A percentile compares a stretch with the other conserved stretches of the same genome.
phyloP scores from a whole-genome alignment of 1,140 invertebrate species.

The Drosophila lini region DNA sequence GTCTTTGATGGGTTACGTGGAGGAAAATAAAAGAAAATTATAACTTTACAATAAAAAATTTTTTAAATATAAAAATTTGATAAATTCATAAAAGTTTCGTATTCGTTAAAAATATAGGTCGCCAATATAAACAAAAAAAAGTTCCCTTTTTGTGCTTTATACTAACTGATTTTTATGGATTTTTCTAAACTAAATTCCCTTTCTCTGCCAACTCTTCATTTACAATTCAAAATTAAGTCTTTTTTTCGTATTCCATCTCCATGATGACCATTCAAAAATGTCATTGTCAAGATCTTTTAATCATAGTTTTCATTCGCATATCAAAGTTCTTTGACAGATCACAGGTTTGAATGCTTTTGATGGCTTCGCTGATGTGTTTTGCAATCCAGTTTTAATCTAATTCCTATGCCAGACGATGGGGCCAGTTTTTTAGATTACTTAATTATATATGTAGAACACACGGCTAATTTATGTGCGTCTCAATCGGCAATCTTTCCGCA shows the following conservation, averaged over 20 bases:
- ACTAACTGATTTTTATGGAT: not conserved
- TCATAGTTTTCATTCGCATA: constrained; percentile 35
- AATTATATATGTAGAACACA: constrained; percentile 57
- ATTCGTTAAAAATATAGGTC: not conserved
- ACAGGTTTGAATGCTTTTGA: constrained; percentile 42
- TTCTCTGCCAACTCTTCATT: not conserved
- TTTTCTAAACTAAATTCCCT: not conserved
- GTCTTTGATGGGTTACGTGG: not conserved
- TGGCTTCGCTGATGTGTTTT: constrained; percentile 39
- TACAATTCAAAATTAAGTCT: not conserved
- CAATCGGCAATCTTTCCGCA: constrained; percentile 55
- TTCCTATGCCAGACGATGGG: constrained; percentile 29
- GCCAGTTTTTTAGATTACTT: constrained; percentile 53
- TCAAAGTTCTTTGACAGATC: constrained; percentile 51
- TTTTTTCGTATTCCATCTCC: constrained; percentile 1
- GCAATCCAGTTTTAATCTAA: constrained; percentile 40
- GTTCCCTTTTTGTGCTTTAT: not conserved
- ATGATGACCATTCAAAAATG: constrained; percentile 1
- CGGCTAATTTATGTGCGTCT: constrained; percentile 42
- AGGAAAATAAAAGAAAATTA: not conserved
- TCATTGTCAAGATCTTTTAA: constrained; percentile 42
- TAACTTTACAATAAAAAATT: too few species aligned
- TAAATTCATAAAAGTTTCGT: too few species aligned
- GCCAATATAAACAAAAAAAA: too few species aligned
- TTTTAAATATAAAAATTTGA: too few species aligned